Evolutionary conservation across 2,888 invertebrate species (phyloP).

Genomic region (Volucella inflata): DNA sequence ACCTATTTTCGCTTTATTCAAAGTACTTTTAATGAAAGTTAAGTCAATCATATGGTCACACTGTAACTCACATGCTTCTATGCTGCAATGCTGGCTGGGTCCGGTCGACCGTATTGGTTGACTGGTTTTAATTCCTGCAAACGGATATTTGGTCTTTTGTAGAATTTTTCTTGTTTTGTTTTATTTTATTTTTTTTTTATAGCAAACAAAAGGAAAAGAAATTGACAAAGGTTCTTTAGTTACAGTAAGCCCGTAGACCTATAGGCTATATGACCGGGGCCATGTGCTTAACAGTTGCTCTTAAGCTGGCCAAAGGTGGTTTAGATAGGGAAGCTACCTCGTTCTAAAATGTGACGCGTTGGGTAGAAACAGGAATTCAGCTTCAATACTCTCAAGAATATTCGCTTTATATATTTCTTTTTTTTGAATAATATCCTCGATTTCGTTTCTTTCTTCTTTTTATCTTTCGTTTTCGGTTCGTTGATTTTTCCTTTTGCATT

Average conservation of each 20-base stretch:
- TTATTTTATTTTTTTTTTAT: not conserved
- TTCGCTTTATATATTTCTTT: conserved; percentile 48
- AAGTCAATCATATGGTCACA: too few relatives aligned
- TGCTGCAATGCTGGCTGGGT: conserved; percentile 59
- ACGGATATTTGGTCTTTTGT: conserved; percentile 59
- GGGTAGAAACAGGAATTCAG: conserved; percentile 72
- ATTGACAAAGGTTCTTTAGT: conserved; percentile 52
- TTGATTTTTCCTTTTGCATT: conserved; percentile 58
- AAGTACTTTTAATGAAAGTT: too few relatives aligned
- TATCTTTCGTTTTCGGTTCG: conserved; percentile 74
- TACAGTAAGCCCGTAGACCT: conserved; percentile 42
- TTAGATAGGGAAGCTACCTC: conserved; percentile 16
- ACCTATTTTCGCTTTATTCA: too few relatives aligned
- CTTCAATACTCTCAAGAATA: conserved; percentile 70
- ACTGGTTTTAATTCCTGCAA: conserved; percentile 51
- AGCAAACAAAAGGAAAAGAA: conserved; percentile 68
- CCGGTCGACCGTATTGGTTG: conserved; percentile 51
- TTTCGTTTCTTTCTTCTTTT: conserved; percentile 48
- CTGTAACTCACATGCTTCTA: not conserved
- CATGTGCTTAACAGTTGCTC: conserved; percentile 64
- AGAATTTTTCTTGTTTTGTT: not conserved
- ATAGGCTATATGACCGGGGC: conserved; percentile 21
- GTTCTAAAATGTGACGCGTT: conserved; percentile 58
- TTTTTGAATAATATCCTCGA: conserved; percentile 57
- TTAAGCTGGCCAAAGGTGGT: conserved; percentile 42